Evolutionary conservation across 2,888 invertebrate species (phyloP).

Genomic region (Amphipyra berbera): DNA sequence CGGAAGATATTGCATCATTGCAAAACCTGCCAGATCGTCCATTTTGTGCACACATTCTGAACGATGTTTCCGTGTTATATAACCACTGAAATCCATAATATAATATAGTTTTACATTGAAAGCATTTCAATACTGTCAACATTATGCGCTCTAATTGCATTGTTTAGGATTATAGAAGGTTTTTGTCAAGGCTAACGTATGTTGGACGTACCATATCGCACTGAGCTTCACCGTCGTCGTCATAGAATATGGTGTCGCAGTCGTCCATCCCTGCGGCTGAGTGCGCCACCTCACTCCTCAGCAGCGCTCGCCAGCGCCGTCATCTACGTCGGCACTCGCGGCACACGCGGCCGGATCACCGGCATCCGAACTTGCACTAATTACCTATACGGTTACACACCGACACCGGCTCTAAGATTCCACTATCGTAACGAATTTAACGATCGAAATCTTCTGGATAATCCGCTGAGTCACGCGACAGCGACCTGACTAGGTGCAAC

Average conservation of each 20-base stretch:
- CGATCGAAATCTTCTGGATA: constrained; percentile 78
- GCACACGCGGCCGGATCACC: constrained; percentile 83
- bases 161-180: constrained; percentile 55
- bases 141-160: constrained; percentile 53
- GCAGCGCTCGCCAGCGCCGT: constrained; percentile 81
- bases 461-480: constrained; percentile 86
- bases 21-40: constrained; percentile 64
- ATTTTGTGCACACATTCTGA: constrained; percentile 68
- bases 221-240: constrained; percentile 88
- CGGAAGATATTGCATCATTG: constrained; percentile 62
- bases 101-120: constrained; percentile 27
- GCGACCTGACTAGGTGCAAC: constrained; percentile 72
- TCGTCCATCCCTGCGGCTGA: constrained; percentile 86
- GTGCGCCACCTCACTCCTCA: constrained; percentile 75
- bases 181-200: constrained; percentile 62
- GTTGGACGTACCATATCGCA: constrained; percentile 86
- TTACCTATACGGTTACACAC: constrained; percentile 65
- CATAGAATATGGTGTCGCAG: constrained; percentile 87
- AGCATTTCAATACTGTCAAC: constrained; percentile 32
- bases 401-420: constrained; percentile 66
- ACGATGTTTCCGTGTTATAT: constrained; percentile 63
- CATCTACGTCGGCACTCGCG: constrained; percentile 80
- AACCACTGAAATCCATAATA: constrained; percentile 50
- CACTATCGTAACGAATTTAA: constrained; percentile 73
- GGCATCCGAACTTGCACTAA: constrained; percentile 83